Percentiles rank a stretch among this genome's conserved stretches.
Conservation (phyloP, 2,797 vertebrate species). For the Notolabrus celidotus region DNA sequence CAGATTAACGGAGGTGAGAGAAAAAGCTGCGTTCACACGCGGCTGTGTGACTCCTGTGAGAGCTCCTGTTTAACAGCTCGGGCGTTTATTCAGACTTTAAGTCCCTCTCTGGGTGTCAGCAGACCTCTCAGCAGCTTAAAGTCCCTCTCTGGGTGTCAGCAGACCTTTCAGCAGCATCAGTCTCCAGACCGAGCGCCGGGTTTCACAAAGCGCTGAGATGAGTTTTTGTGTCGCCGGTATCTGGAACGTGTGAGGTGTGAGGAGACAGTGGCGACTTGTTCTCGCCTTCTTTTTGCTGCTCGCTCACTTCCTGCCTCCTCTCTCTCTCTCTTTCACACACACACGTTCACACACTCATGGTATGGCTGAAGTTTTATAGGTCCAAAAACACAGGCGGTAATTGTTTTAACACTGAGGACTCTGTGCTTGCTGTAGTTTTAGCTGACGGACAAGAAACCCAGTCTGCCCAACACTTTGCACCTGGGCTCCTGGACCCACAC, state of each 20-base stretch:
- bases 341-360: constrained; percentile 10
- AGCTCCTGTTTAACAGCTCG: background rate
- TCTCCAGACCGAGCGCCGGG: constrained; percentile 6
- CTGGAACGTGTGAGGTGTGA: constrained; percentile 32
- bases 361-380: constrained; percentile 11
- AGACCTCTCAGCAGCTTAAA: constrained; percentile 29
- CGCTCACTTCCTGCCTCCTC: constrained; percentile 9
- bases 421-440: constrained; percentile 35
- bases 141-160: constrained; percentile 14
- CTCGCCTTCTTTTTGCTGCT: constrained; percentile 29
- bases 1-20: background rate
- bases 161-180: constrained; percentile 29
- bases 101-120: constrained; percentile 16
- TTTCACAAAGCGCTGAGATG: constrained; percentile 38
- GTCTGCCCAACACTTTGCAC: constrained; percentile 30
- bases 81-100: constrained; percentile 21
- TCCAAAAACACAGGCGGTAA: constrained; percentile 23
- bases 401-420: constrained; percentile 50
- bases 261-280: constrained; percentile 59
- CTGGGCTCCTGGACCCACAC: background rate
- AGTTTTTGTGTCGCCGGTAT: constrained; percentile 27
- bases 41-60: constrained; percentile 11
- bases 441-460: constrained; percentile 48
- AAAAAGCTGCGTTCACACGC: constrained; percentile 9
- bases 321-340: constrained; percentile 1